Percentiles rank a stretch among this genome's conserved stretches.
phyloP scores from a whole-genome alignment of 1,140 invertebrate species.

The Leptinotarsa defecta region DNA sequence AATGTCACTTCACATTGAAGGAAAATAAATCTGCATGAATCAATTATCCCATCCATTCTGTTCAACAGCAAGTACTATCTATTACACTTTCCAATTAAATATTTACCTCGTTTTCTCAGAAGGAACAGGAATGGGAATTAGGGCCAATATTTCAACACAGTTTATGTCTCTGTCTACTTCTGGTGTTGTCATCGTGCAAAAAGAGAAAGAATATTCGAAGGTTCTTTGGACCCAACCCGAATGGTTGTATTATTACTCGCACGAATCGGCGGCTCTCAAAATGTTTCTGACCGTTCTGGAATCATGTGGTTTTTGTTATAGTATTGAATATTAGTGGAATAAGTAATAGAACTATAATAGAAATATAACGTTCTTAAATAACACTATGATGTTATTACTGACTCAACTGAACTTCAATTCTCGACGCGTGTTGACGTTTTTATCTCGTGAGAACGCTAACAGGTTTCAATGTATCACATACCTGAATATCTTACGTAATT shows the following conservation, averaged over 20 bases:
- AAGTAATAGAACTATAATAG: no score
- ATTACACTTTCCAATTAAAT: neutral
- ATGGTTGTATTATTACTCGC: neutral
- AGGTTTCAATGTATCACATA: no score
- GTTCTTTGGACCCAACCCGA: neutral
- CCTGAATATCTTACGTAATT: no score
- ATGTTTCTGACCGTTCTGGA: neutral
- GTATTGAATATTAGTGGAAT: no score
- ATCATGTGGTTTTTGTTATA: no score
- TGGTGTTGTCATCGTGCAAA: neutral
- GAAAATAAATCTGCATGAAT: slow-evolving; percentile 9
- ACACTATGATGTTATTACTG: no score
- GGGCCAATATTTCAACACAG: neutral
- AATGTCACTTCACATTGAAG: neutral
- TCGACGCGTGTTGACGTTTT: no score
- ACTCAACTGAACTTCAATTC: no score
- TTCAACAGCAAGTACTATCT: slow-evolving; percentile 2
- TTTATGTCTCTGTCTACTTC: slow-evolving; percentile 12
- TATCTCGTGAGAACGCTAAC: no score
- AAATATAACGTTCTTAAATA: no score
- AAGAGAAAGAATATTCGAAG: slow-evolving; percentile 9
- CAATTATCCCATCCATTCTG: neutral
- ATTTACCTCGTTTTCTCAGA: slow-evolving; percentile 20
- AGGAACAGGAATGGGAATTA: slow-evolving; percentile 7
- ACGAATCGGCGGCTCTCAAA: neutral